Conservation (phyloP, 37 sponge, comb jelly and placozoan species). For the Halichondria panicea region DNA sequence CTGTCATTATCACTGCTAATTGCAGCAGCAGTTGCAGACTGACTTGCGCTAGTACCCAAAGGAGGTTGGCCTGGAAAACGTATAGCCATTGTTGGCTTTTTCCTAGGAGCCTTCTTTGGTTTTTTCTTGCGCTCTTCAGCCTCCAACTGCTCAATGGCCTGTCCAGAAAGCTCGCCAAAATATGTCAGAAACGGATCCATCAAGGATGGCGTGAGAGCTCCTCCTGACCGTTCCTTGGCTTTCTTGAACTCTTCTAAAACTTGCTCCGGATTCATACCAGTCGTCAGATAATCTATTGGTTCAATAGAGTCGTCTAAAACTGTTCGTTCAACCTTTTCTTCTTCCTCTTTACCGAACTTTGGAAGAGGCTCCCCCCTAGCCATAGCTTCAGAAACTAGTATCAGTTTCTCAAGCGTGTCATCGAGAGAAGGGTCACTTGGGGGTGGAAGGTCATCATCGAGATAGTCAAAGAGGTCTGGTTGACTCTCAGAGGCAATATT, state of each 20-base stretch:
- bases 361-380: too few species aligned
- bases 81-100: slow-evolving; percentile 45
- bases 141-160: slow-evolving; percentile 51
- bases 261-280: slow-evolving; percentile 25
- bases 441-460: not conserved
- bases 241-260: slow-evolving; percentile 15
- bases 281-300: slow-evolving; percentile 7
- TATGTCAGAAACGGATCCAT: slow-evolving; percentile 56
- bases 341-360: not conserved
- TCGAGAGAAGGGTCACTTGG: not conserved
- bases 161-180: slow-evolving; percentile 64
- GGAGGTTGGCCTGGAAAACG: slow-evolving; percentile 40
- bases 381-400: not conserved
- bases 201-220: slow-evolving; percentile 7
- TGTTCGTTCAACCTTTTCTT: not conserved
- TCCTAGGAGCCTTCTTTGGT: slow-evolving; percentile 1
- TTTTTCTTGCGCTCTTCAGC: slow-evolving; percentile 27
- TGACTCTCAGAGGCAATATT: not conserved
- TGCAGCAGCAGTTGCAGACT: not conserved
- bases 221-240: slow-evolving; percentile 26
- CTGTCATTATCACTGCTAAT: slow-evolving; percentile 7
- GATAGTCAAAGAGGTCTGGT: not conserved
- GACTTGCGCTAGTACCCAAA: not conserved
- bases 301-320: not conserved
- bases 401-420: not conserved